phyloP scores from a whole-genome alignment of 2,797 vertebrate genomes.

The Hemitrygon akajei region DNA sequence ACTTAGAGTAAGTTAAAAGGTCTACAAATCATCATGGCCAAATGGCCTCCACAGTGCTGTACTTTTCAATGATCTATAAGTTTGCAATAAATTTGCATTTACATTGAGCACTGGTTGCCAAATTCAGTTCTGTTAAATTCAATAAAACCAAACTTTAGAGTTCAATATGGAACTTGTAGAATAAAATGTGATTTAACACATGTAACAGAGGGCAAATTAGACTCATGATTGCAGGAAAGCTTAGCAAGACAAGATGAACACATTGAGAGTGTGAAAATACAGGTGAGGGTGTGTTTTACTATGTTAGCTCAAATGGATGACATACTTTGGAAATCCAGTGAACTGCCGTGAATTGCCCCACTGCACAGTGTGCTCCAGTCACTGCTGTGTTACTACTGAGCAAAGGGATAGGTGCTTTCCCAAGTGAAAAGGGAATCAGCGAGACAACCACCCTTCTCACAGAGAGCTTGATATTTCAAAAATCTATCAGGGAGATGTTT shows the following conservation, averaged over 20 bases:
- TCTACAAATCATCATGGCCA: no score
- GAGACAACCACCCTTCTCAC: not conserved
- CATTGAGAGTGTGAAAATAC: not conserved
- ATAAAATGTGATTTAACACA: no score
- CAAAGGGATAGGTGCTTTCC: not conserved
- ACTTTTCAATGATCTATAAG: no score
- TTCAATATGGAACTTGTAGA: no score
- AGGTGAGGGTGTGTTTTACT: not conserved
- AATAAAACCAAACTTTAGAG: no score
- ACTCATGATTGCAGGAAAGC: no score
- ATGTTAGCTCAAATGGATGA: not conserved
- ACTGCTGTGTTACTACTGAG: not conserved
- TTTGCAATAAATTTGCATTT: no score
- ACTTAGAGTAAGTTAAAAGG: no score
- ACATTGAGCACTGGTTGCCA: no score
- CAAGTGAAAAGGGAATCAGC: not conserved
- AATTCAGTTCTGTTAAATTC: no score
- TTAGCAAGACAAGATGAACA: not conserved
- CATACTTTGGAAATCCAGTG: not conserved
- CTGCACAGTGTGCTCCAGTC: not conserved
- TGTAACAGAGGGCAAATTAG: not conserved
- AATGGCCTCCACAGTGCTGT: no score
- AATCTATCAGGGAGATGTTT: no score
- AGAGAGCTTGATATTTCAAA: not conserved
- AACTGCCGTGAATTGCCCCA: not conserved